Percentiles rank a stretch among this genome's conserved stretches.
Conservation (phyloP, 1,140 invertebrate species). For the Leptinotarsa defecta region DNA sequence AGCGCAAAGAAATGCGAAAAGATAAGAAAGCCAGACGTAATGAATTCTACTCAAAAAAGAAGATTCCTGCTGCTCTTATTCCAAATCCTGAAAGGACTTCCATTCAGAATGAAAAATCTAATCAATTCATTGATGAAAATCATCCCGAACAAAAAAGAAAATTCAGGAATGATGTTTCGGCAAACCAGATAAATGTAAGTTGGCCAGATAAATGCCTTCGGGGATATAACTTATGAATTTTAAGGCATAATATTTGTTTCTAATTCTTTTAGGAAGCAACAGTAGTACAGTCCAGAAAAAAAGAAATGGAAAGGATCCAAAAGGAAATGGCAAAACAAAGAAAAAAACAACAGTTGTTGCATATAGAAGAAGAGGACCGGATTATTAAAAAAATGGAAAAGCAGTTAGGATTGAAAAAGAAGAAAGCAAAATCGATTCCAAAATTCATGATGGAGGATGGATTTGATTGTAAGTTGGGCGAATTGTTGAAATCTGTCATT, state of each 20-base stretch:
- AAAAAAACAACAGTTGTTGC: constrained; percentile 67
- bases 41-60: constrained; percentile 56
- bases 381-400: constrained; percentile 83
- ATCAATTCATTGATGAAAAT: constrained; percentile 15
- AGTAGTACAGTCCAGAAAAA: constrained; percentile 51
- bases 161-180: not conserved
- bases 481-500: not conserved
- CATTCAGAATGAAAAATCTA: not conserved
- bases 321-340: constrained; percentile 64
- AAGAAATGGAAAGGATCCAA: constrained; percentile 58
- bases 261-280: constrained; percentile 28
- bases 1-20: constrained; percentile 64
- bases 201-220: not conserved
- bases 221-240: not conserved
- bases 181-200: not conserved
- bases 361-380: constrained; percentile 79
- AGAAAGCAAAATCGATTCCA: constrained; percentile 73
- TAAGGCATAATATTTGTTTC: not conserved
- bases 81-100: constrained; percentile 35
- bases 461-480: constrained; percentile 75
- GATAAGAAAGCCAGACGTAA: constrained; percentile 62
- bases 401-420: constrained; percentile 80
- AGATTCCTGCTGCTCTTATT: constrained; percentile 42
- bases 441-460: constrained; percentile 82
- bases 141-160: not conserved